These are phyloP conservation scores for Glyphotaelius pellucidus DNA, from an alignment of 2,888 invertebrate genomes.

Conservation along the genomic window DNA sequence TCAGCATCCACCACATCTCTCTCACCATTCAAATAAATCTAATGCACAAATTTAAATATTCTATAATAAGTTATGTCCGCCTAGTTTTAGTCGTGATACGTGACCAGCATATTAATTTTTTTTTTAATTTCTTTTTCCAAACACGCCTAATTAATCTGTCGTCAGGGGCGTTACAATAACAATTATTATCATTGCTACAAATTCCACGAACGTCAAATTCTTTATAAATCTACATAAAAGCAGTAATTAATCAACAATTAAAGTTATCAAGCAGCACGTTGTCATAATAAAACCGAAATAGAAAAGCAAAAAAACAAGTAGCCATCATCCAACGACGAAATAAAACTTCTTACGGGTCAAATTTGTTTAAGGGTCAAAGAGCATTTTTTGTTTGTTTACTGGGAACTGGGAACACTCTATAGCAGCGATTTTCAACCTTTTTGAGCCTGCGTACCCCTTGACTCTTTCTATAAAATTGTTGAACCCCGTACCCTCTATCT, in stretches of 20 bases:
- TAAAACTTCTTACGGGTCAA: neutral
- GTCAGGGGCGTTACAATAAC: neutral
- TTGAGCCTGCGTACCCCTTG: too few species aligned
- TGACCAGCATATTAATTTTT: neutral
- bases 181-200: neutral
- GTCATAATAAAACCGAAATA: neutral
- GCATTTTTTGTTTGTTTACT: neutral
- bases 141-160: neutral
- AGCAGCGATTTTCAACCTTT: too few species aligned
- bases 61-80: neutral
- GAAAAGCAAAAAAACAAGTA: neutral
- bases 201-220: neutral
- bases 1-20: too few species aligned
- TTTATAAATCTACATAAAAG: neutral
- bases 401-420: neutral
- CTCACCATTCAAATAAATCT: too few species aligned
- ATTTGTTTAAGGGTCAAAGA: neutral
- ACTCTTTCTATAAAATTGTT: too few species aligned
- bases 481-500: too few species aligned
- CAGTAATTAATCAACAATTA: neutral
- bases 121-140: neutral
- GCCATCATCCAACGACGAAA: neutral
- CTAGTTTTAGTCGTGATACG: neutral
- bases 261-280: neutral
- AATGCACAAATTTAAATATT: too few species aligned